Percentiles rank a stretch among this genome's conserved stretches.
phyloP scores from a whole-genome alignment of 2,888 invertebrate species.

The Heteromyza rotundicornis region DNA sequence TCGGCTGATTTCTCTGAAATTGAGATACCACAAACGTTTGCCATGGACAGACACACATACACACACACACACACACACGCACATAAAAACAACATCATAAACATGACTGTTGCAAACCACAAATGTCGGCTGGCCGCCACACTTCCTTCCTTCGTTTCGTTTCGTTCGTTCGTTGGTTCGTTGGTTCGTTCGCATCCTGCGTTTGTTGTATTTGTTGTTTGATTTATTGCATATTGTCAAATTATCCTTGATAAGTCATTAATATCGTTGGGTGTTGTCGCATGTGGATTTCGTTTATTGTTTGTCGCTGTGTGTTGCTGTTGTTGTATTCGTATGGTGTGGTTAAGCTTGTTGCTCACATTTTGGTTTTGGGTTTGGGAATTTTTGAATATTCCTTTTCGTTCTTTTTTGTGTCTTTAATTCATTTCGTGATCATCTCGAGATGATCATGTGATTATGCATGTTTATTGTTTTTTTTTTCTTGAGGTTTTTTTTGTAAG shows the following conservation, averaged over 20 bases:
- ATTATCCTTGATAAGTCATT: constrained; percentile 64
- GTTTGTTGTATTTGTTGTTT: constrained; percentile 37
- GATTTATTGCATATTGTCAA: constrained; percentile 62
- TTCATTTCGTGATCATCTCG: background rate
- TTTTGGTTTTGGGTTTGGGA: too few relatives aligned
- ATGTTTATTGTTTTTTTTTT: background rate
- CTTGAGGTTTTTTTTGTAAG: background rate
- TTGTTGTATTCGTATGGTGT: background rate
- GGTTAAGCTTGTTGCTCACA: background rate
- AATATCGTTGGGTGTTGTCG: constrained; percentile 50
- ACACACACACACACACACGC: too few relatives aligned
- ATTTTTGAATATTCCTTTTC: too few relatives aligned
- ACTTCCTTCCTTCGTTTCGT: constrained; percentile 1
- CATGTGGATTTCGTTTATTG: constrained; percentile 34
- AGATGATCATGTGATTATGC: constrained; percentile 2
- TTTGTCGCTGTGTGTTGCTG: background rate
- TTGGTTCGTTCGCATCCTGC: background rate
- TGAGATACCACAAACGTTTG: background rate
- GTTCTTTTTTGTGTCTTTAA: too few relatives aligned
- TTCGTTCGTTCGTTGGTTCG: constrained; percentile 20
- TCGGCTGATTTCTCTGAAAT: background rate
- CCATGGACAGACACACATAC: background rate
- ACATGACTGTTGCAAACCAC: constrained; percentile 46
- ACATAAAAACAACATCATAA: constrained; percentile 34
- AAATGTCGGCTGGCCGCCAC: constrained; percentile 39